Percentiles rank a stretch among this genome's conserved stretches.
Conservation (phyloP, 2,113 vertebrate genomes). For the Pogonocichla stellata region DNA sequence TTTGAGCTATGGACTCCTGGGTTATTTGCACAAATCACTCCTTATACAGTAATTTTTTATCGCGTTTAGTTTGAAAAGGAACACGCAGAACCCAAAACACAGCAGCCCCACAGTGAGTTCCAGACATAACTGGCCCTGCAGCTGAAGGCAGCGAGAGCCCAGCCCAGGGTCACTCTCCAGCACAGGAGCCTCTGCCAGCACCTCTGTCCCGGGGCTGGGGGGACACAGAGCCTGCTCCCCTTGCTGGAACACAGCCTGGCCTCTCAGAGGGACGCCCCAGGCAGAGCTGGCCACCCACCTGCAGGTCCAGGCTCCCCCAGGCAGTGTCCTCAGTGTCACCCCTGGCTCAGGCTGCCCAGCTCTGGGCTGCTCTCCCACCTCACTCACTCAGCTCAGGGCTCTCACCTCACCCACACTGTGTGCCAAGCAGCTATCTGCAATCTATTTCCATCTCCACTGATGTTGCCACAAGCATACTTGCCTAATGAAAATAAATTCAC, state of each 20-base stretch:
- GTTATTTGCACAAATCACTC: neutral
- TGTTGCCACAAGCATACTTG: neutral
- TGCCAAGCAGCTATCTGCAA: neutral
- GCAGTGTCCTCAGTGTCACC: accelerated
- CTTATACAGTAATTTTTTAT: neutral
- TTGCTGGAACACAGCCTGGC: neutral
- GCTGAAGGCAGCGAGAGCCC: accelerated
- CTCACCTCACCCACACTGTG: neutral
- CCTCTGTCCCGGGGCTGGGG: neutral
- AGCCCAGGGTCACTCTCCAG: accelerated
- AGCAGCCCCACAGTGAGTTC: accelerated
- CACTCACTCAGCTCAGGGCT: neutral
- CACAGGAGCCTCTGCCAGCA: neutral
- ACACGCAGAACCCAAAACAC: neutral
- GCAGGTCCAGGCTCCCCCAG: neutral
- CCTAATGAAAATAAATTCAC: neutral
- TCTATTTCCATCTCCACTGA: neutral
- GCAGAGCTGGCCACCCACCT: neutral
- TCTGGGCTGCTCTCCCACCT: neutral
- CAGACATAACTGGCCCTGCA: neutral
- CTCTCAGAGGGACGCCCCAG: accelerated
- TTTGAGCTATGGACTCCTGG: neutral
- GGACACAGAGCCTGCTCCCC: neutral
- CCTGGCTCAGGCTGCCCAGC: neutral
- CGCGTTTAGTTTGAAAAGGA: neutral